Base-by-base conservation (phyloP, 2,888 invertebrate genomes). In the Tethea ocularis region DNA sequence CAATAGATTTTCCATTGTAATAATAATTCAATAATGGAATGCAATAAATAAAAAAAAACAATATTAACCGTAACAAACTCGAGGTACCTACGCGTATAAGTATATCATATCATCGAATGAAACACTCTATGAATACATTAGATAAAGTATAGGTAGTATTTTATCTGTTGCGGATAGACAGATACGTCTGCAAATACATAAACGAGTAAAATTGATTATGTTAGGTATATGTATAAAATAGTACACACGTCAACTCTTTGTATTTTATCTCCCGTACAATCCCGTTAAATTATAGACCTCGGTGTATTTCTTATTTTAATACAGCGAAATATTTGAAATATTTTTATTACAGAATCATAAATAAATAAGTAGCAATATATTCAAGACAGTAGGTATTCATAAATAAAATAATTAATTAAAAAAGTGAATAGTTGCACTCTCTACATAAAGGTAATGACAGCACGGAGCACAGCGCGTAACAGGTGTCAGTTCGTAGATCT, bases 401-500 rank as follows among this genome's bases (percentile, higher is more conserved):
- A 10, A 4, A n/a, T n/a, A 38, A 6, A 38, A 10, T 38, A 38
- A 38, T 2, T 38, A n/a, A 6, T n/a, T 10, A 38, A n/a, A 6
- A 0, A 7, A 10, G 1, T 1, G 15, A 13, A 36, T 38, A 38
- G 38, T n/a, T 38, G n/a, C 38, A n/a, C 4, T 22, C 17, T 17
- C 2, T 1, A 1, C n/a, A 10, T 10, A 5, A 11, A 51, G 2
- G 5, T 4, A 5, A 26, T 7, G 26, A 4, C 3, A 8, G 15
- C 15, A n/a, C 15, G 52, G 23, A 54, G 33, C 62, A 68, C 59
- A 61, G 69, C 63, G 76, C 63, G 82, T 83, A 82, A 83, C 81
- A 82, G 82, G 82, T 82, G 79, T 71, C 67, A 63, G 54, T 68
- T 61, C 56, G 52, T 36, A 56, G 57, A 54, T n/a, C n/a, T 52